Evolutionary conservation across 2,797 vertebrate genomes (phyloP).

Genomic region (Remorina albescens): DNA sequence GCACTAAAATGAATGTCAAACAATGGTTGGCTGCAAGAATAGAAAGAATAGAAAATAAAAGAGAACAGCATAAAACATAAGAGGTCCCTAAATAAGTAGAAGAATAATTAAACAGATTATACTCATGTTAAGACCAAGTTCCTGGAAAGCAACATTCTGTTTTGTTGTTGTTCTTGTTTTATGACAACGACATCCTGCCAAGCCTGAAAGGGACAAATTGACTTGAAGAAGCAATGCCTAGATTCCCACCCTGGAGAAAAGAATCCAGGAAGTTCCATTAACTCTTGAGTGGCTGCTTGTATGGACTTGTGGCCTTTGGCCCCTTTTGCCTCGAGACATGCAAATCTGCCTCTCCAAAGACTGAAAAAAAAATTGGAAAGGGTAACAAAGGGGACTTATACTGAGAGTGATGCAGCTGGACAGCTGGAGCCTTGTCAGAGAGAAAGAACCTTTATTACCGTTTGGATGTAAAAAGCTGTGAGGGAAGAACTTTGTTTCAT

Average conservation of each 20-base stretch:
- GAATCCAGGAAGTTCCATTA: slow-evolving; percentile 70
- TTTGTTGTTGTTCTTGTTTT: slow-evolving; percentile 31
- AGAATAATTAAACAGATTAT: background rate
- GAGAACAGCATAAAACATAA: background rate
- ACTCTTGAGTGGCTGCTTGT: slow-evolving; percentile 64
- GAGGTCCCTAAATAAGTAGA: background rate
- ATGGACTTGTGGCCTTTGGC: slow-evolving; percentile 68
- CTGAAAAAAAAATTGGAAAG: slow-evolving; percentile 57
- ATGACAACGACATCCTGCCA: slow-evolving; percentile 68
- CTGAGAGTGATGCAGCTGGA: slow-evolving; percentile 71
- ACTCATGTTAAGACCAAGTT: background rate
- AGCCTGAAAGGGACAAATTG: slow-evolving; percentile 57
- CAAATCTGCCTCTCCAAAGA: slow-evolving; percentile 59
- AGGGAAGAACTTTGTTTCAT: slow-evolving; percentile 52
- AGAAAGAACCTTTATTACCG: slow-evolving; percentile 69
- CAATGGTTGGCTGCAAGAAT: background rate
- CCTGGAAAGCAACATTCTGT: slow-evolving; percentile 24
- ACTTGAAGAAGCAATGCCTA: slow-evolving; percentile 57
- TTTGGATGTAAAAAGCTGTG: slow-evolving; percentile 51
- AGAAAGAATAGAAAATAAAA: background rate
- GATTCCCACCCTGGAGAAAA: slow-evolving; percentile 54
- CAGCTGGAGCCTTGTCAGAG: slow-evolving; percentile 69
- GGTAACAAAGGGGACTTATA: slow-evolving; percentile 79
- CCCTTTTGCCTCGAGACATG: slow-evolving; percentile 62
- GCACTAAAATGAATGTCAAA: background rate